phyloP scores from a whole-genome alignment of 2,888 invertebrate species.

The Papilio elwesi region DNA sequence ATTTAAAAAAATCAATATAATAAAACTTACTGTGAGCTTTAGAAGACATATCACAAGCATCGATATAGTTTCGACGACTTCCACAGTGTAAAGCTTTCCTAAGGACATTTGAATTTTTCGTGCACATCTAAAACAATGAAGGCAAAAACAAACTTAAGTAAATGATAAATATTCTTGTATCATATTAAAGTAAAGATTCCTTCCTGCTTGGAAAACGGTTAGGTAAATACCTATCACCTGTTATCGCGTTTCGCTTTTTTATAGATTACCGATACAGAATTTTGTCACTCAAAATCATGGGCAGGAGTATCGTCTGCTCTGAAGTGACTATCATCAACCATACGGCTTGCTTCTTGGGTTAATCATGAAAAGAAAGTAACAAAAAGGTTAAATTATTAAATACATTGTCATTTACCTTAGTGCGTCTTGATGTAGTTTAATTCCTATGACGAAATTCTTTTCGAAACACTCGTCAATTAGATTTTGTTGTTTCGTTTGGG shows the following conservation, averaged over 20 bases:
- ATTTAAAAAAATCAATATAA: background rate
- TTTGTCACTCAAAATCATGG: no score
- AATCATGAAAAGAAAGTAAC: no score
- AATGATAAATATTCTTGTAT: no score
- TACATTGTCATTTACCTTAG: conserved; percentile 55
- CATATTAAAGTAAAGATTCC: no score
- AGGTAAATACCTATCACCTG: no score
- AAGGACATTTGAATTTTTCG: conserved; percentile 58
- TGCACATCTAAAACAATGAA: conserved; percentile 57
- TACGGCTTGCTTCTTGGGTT: no score
- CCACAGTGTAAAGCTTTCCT: conserved; percentile 63
- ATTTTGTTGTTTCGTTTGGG: background rate
- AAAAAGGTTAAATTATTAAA: no score
- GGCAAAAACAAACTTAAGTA: background rate
- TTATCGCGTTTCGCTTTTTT: no score
- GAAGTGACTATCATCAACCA: no score
- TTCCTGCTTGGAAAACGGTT: no score
- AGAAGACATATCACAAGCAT: conserved; percentile 60
- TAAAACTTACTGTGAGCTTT: conserved; percentile 61
- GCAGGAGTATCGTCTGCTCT: no score
- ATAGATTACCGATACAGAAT: no score
- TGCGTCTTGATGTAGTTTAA: conserved; percentile 62
- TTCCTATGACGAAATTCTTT: conserved; percentile 57
- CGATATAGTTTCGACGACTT: conserved; percentile 58
- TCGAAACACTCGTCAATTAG: conserved; percentile 50